phyloP scores from a whole-genome alignment of 2,888 invertebrate genomes.

The Ophioninae sp. region DNA sequence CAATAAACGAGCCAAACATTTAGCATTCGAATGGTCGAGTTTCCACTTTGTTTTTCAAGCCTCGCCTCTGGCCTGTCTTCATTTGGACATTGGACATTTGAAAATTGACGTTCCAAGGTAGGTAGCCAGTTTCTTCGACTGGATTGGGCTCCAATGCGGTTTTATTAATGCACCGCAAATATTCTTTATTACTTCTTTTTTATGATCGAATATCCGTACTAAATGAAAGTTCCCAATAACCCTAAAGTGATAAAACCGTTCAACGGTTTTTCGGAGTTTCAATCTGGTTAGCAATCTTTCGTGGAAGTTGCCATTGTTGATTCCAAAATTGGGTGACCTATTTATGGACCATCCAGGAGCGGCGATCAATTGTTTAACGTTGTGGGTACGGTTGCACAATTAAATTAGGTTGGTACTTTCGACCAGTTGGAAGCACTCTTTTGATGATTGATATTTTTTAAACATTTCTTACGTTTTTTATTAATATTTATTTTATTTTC shows the following conservation, averaged over 20 bases:
- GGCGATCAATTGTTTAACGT: too few relatives aligned
- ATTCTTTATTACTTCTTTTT: slow-evolving; percentile 72
- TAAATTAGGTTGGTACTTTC: too few relatives aligned
- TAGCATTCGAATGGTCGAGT: slow-evolving; percentile 13
- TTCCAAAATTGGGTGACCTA: too few relatives aligned
- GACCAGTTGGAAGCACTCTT: too few relatives aligned
- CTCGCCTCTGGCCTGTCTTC: background rate
- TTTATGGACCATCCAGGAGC: too few relatives aligned
- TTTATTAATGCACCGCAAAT: slow-evolving; percentile 70
- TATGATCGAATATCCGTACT: background rate
- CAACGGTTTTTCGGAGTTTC: background rate
- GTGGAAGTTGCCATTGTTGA: too few relatives aligned
- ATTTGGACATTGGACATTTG: background rate
- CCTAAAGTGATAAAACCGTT: background rate
- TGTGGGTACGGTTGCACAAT: too few relatives aligned
- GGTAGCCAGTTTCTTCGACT: slow-evolving; percentile 3
- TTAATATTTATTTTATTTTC: too few relatives aligned
- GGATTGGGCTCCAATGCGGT: slow-evolving; percentile 66
- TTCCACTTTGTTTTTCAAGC: slow-evolving; percentile 79
- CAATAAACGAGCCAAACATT: slow-evolving; percentile 63
- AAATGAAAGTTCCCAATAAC: background rate
- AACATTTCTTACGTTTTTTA: too few relatives aligned
- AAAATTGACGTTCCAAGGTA: background rate
- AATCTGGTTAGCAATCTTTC: slow-evolving; percentile 31
- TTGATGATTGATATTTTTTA: too few relatives aligned